Evolutionary conservation across 30 jellyfish, hydroid and myxozoan genomes (phyloP).

Genomic region (Turritopsis dohrnii): DNA sequence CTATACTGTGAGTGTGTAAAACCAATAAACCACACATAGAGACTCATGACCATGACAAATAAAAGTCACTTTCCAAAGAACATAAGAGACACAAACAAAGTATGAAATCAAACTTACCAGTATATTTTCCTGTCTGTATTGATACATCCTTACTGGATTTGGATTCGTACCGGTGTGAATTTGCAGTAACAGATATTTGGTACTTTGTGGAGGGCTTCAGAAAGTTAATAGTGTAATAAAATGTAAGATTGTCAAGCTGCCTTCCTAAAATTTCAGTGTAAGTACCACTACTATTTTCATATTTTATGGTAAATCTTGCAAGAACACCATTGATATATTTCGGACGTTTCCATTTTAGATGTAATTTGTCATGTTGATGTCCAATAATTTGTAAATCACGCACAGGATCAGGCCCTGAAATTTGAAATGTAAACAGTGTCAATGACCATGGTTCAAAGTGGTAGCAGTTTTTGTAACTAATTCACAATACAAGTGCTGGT

Average conservation of each 20-base stretch:
- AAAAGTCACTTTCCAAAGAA: too few species aligned
- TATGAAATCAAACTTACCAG: neutral
- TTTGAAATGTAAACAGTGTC: neutral
- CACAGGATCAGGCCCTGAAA: conserved; percentile 10
- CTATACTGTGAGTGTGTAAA: too few species aligned
- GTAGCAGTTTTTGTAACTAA: neutral
- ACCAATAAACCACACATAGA: too few species aligned
- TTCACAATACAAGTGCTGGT: too few species aligned
- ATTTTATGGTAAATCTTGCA: conserved; percentile 42
- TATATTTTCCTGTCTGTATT: neutral
- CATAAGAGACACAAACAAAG: neutral
- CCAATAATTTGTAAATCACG: neutral
- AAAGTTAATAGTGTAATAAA: conserved; percentile 15
- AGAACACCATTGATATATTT: conserved; percentile 49
- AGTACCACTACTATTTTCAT: conserved; percentile 41
- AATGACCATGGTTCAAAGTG: neutral
- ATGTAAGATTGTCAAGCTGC: conserved; percentile 16
- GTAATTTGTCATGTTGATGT: neutral
- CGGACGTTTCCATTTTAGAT: conserved; percentile 73
- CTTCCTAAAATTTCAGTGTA: neutral
- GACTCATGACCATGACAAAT: too few species aligned
- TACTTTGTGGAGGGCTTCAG: conserved; percentile 16
- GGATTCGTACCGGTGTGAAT: neutral
- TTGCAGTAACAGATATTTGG: conserved; percentile 15
- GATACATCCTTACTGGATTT: neutral